phyloP scores from a whole-genome alignment of 1,140 invertebrate genomes.

The Pseudomyrmex sp. region DNA sequence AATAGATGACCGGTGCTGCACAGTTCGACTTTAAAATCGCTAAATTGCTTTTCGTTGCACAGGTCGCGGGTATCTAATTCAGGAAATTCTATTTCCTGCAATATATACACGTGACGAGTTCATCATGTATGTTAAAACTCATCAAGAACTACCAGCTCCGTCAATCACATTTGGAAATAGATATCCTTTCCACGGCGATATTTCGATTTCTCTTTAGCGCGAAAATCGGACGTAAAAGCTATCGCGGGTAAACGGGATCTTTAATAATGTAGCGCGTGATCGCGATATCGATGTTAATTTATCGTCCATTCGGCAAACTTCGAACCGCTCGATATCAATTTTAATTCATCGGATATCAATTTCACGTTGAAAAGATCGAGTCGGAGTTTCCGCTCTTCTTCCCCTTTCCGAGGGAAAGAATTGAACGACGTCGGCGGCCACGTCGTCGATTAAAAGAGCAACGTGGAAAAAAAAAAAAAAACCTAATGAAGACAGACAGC shows the following conservation, averaged over 20 bases:
- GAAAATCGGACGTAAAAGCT: slow-evolving; percentile 8
- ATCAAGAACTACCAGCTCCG: background rate
- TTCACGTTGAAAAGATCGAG: slow-evolving; percentile 27
- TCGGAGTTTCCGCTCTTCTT: background rate
- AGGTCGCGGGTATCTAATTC: slow-evolving; percentile 32
- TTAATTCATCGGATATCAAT: slow-evolving; percentile 8
- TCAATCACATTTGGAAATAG: slow-evolving; percentile 47
- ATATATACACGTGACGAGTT: slow-evolving; percentile 18
- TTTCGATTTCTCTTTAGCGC: slow-evolving; percentile 10
- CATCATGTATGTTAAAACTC: slow-evolving; percentile 30
- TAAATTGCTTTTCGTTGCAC: slow-evolving; percentile 31
- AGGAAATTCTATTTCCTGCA: slow-evolving; percentile 57
- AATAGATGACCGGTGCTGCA: slow-evolving; percentile 7
- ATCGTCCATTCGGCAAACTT: slow-evolving; percentile 16
- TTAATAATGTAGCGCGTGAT: slow-evolving; percentile 30
- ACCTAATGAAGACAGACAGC: slow-evolving; percentile 38
- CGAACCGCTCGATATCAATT: background rate
- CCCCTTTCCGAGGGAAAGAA: background rate
- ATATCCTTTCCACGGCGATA: slow-evolving; percentile 7
- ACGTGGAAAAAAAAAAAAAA: background rate
- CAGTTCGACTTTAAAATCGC: slow-evolving; percentile 9
- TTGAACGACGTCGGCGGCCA: slow-evolving; percentile 13
- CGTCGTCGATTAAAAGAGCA: slow-evolving; percentile 27
- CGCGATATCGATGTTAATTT: slow-evolving; percentile 36
- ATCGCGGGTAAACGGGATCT: background rate